phyloP scores from a whole-genome alignment of 2,797 vertebrate species.

The Artibeus lituratus region DNA sequence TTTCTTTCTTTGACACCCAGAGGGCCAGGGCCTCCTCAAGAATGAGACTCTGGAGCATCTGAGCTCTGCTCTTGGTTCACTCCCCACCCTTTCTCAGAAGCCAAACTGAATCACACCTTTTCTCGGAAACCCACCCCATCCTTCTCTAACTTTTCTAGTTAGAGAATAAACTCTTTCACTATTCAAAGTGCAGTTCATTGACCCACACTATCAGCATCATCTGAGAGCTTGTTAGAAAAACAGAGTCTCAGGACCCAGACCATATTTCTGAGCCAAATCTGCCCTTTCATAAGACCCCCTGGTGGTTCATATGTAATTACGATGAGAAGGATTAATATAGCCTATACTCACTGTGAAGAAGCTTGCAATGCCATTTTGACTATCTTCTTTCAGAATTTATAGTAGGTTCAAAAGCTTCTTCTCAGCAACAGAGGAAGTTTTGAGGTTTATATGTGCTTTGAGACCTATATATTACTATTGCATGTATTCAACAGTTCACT shows the following conservation, averaged over 20 bases:
- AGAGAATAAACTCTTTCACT: not conserved
- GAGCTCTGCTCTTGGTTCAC: not conserved
- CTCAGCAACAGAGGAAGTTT: not conserved
- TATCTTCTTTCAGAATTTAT: not conserved
- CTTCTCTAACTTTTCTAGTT: not conserved
- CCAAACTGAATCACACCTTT: not conserved
- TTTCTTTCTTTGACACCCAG: not conserved
- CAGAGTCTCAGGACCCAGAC: not conserved
- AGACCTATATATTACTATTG: not conserved
- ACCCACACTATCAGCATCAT: not conserved
- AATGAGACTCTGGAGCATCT: not conserved
- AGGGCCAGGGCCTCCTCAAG: not conserved
- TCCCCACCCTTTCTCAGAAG: not conserved
- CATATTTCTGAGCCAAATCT: not conserved
- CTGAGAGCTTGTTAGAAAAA: not conserved
- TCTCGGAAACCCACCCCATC: not conserved
- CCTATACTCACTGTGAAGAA: not conserved
- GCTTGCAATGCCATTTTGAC: not conserved
- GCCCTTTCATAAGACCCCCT: not conserved
- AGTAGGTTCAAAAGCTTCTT: not conserved
- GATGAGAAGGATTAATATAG: not conserved
- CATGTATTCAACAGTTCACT: not conserved
- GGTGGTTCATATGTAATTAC: not conserved
- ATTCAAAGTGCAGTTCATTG: not conserved
- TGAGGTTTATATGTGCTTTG: not conserved